Base-by-base conservation (phyloP, 2,797 vertebrate genomes). In the Astyanax mexicanus region DNA sequence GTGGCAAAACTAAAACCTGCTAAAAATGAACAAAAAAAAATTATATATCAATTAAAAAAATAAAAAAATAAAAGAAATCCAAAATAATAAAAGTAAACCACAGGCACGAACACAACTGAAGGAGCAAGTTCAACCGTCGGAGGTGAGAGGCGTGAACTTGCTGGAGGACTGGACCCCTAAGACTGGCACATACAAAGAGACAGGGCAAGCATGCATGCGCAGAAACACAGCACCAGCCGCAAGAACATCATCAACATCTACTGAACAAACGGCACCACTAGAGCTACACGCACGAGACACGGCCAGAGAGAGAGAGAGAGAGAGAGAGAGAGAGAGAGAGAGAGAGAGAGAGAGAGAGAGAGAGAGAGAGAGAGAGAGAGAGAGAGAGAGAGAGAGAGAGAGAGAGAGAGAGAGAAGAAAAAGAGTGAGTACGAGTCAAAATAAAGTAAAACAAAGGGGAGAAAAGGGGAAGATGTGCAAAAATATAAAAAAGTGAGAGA, bases 141-240 rank as follows among this genome's bases (percentile, higher is more conserved):
- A 80, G 68, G 74, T 67, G 44, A 54, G 78, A 82, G 72, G 78
- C 78, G 67, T 72, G 78, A 81, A 82, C 83, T 84, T 79, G 68
- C 77, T 62, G 67, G 71, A 66, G 51, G 75, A 47, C 57, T 61
- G 57, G 67, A 80, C 45, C 75, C 75, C 78, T 72, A 82, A 74
- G 75, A 70, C 80, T 73, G 75, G 71, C 75, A 72, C 79, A 83
- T 71, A 83, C 84, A 81, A 77, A 82, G 88, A 88, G 83, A 88
- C 86, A 80, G 91, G 91, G 90, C 86, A 81, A 91, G 91, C 91
- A 92, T 90, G 88, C 84, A 86, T 86, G 88, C 88, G 76, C 83
- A 84, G 84, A 90, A 73, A 13, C 80, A 86, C 89, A 81, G 70
- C 68, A 80, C 80, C 80, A 85, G 75, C 74, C 76, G 60, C 75